Percentiles rank a stretch among this genome's conserved stretches.
Conservation (phyloP, 1,140 invertebrate genomes). For the Arctopsyche grandis region DNA sequence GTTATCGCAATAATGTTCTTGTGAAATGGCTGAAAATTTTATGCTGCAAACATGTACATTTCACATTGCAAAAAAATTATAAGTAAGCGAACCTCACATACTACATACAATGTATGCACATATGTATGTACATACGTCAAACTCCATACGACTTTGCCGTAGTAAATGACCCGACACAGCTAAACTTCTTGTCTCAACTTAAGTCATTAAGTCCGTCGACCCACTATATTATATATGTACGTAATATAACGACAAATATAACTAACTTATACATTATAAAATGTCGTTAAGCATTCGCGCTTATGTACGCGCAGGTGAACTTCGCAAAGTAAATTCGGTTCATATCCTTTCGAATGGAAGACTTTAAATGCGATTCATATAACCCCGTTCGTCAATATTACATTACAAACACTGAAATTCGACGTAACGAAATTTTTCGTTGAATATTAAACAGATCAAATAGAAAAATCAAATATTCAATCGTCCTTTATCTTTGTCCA, state of each 20-base stretch:
- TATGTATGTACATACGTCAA: constrained; percentile 2
- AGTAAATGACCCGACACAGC: constrained; percentile 33
- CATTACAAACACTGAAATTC: background rate
- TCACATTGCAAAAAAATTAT: background rate
- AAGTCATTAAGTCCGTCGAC: constrained; percentile 35
- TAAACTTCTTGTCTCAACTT: constrained; percentile 28
- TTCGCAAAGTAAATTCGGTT: background rate
- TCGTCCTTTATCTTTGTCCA: background rate
- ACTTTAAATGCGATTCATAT: background rate
- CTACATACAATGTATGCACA: no score
- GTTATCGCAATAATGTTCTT: background rate
- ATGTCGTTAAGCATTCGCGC: constrained; percentile 36
- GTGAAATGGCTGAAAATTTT: background rate
- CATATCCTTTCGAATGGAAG: constrained; percentile 8
- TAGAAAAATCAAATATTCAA: constrained; percentile 1
- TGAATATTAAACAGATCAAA: background rate
- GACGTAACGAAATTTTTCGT: background rate
- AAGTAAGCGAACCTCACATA: no score
- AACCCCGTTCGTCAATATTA: background rate
- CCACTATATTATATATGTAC: constrained; percentile 19
- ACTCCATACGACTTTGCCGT: constrained; percentile 20
- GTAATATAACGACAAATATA: constrained; percentile 1
- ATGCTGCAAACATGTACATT: background rate
- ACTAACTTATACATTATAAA: constrained; percentile 39
- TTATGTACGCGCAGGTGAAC: background rate